Evolutionary conservation across 2,888 invertebrate genomes (phyloP), one percentile per base, ranked within the genome.

Genomic region (Gnatocerus cornutus): DNA sequence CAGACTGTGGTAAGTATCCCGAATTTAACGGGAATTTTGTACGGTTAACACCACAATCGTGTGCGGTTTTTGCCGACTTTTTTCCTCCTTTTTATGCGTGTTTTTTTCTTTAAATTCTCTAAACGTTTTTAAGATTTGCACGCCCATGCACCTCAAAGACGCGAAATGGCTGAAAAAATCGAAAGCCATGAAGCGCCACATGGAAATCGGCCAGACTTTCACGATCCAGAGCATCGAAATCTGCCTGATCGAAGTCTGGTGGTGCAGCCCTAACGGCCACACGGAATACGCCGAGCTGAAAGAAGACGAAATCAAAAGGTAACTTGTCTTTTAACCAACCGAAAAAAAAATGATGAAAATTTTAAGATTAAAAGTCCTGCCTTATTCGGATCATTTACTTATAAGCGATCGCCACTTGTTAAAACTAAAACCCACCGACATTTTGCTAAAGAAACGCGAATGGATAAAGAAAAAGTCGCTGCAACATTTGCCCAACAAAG

Each of bases 341-440:
- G 3, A 37, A 13, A 29, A 10, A 12, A 21, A 21, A 21, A 21
- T 4, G 4, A 1, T 50, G 10, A 8, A 6, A 45, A 50, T 70
- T 80, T 84, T 62, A 76, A 89, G 94, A 78, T 86, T 97, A 56
- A 93, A 94, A 82, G 88, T 94, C 72, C 85, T 97, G 72, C 62
- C 66, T 45, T 70, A 52, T 41, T 21, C 70, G 13, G 96, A 95
- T 81, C 92, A 95, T 74, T 88, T 96, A 75, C 96, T 97, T 87
- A 92, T 97, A 46, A 94, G 95, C 63, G 97, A 97, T 85, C 89
- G 95, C 71, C 93, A 93, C 84, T 93, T 93, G 84, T 91, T 97
- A 81, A 91, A 91, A 66, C 89, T 96, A 76, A 90, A 90, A 68
- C 88, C 91, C 7, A 89, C 89, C 75, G 97, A 97, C 86, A 88